phyloP scores from a whole-genome alignment of 2,113 vertebrate genomes.

The Leptobrachium leishanense region DNA sequence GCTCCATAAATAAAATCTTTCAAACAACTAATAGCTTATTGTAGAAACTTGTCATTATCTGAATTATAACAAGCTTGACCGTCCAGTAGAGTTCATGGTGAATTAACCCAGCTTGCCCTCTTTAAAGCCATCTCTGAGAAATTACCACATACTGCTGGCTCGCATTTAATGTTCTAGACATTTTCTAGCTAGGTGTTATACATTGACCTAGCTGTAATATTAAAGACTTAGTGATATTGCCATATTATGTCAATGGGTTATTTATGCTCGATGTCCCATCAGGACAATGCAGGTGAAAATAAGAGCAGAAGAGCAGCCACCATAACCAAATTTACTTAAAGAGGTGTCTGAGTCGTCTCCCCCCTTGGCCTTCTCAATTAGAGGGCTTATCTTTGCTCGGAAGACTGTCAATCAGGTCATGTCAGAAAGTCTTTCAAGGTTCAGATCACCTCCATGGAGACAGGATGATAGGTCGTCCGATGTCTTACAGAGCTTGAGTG shows the following conservation, averaged over 20 bases:
- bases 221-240: background rate
- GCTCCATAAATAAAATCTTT: slow-evolving; percentile 15
- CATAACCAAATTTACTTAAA: no score
- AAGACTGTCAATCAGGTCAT: no score
- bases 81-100: slow-evolving; percentile 4
- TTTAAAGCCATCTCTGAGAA: slow-evolving; percentile 16
- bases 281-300: no score
- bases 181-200: background rate
- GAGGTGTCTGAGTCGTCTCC: no score
- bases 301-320: no score
- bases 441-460: no score
- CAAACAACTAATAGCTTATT: slow-evolving; percentile 8
- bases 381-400: no score
- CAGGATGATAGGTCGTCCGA: no score
- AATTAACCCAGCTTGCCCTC: slow-evolving; percentile 31
- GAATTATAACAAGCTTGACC: background rate
- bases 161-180: slow-evolving; percentile 5
- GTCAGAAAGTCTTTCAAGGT: no score
- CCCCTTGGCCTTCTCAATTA: no score
- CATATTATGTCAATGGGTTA: background rate
- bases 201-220: background rate
- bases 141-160: background rate
- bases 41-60: slow-evolving; percentile 3
- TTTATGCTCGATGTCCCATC: background rate
- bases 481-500: no score